phyloP scores from a whole-genome alignment of 2,113 vertebrate genomes.

The Phycodurus eques region DNA sequence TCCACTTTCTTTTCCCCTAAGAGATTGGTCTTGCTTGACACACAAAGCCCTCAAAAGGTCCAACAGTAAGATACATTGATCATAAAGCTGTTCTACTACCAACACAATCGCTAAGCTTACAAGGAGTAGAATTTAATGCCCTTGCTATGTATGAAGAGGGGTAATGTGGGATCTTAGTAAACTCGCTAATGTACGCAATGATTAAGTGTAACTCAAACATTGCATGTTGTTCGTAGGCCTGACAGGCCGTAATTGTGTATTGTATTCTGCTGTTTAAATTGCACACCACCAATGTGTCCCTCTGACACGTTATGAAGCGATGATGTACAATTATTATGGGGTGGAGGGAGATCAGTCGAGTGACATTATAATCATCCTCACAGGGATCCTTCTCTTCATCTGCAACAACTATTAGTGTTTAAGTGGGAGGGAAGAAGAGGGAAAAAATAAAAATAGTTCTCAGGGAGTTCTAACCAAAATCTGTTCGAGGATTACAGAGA shows the following conservation, averaged over 20 bases:
- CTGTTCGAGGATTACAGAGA: conserved; percentile 79
- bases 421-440: conserved; percentile 52
- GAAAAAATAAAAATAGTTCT: conserved; percentile 85
- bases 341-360: conserved; percentile 91
- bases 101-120: conserved; percentile 65
- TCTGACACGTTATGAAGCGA: conserved; percentile 98
- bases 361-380: conserved; percentile 99
- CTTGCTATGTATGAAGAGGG: conserved; percentile 73
- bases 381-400: conserved; percentile 90
- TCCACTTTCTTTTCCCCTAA: not conserved
- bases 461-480: conserved; percentile 84
- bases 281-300: conserved; percentile 93
- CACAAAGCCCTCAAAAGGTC: conserved; percentile 32
- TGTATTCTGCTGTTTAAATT: conserved; percentile 99
- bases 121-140: conserved; percentile 88
- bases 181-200: conserved; percentile 98
- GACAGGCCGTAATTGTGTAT: conserved; percentile 99
- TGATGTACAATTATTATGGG: conserved; percentile 99
- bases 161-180: conserved; percentile 82
- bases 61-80: conserved; percentile 34
- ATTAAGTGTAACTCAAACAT: conserved; percentile 99
- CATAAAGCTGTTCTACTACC: conserved; percentile 39
- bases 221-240: conserved; percentile 96
- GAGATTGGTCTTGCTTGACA: not conserved
- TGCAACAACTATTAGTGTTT: conserved; percentile 91